Percentiles rank a stretch among this genome's conserved stretches.
phyloP scores from a whole-genome alignment of 1,140 invertebrate species.

The Lineus longissimus region DNA sequence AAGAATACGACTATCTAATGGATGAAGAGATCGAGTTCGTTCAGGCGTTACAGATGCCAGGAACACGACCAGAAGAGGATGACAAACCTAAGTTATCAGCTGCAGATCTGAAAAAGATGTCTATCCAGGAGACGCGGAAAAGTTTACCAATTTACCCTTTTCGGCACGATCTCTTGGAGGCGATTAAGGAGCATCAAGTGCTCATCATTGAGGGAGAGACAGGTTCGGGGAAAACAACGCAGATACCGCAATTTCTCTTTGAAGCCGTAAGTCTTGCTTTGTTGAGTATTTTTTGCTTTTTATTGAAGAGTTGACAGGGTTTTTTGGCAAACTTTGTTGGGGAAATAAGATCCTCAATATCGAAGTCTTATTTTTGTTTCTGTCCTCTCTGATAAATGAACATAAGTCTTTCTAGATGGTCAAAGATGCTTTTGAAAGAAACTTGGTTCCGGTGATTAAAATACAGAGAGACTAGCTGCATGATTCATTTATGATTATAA shows the following conservation, averaged over 20 bases:
- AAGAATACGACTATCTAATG: slow-evolving; percentile 89
- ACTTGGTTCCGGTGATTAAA: too few relatives aligned
- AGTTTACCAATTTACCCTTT: slow-evolving; percentile 94
- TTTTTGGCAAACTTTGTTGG: too few relatives aligned
- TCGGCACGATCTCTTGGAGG: slow-evolving; percentile 80
- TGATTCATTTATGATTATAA: too few relatives aligned
- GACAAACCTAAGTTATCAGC: slow-evolving; percentile 47
- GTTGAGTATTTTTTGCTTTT: too few relatives aligned
- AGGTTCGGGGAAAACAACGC: slow-evolving; percentile 96
- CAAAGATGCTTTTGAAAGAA: too few relatives aligned
- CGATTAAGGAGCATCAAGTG: slow-evolving; percentile 83
- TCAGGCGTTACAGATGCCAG: slow-evolving; percentile 84
- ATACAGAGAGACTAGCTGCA: too few relatives aligned
- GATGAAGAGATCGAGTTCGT: slow-evolving; percentile 97
- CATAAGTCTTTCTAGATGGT: too few relatives aligned
- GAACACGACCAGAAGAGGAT: slow-evolving; percentile 60
- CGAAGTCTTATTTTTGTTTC: too few relatives aligned
- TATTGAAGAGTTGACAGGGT: too few relatives aligned
- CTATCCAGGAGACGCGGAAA: slow-evolving; percentile 87
- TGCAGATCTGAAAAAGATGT: slow-evolving; percentile 69
- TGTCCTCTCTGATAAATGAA: too few relatives aligned
- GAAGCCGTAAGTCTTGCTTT: slow-evolving; percentile 72
- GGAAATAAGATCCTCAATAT: too few relatives aligned
- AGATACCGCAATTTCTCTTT: slow-evolving; percentile 95
- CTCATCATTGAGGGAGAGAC: slow-evolving; percentile 96